Conservation (phyloP, 2,113 vertebrate genomes). For the Lophochroa leadbeateri region DNA sequence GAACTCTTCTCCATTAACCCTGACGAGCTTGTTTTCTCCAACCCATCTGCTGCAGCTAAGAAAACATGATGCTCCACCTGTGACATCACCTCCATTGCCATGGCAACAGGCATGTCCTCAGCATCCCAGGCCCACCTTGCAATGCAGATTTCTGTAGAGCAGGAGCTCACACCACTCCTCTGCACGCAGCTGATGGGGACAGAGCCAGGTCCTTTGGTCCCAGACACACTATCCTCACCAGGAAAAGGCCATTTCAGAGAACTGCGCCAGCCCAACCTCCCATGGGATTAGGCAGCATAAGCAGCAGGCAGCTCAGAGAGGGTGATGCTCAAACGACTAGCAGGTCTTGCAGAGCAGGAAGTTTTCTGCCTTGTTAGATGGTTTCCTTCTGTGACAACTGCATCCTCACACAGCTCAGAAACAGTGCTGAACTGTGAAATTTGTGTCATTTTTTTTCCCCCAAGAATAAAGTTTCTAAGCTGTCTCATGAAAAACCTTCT, state of each 20-base stretch:
- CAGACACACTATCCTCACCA: rapidly evolving
- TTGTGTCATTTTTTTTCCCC: rapidly evolving
- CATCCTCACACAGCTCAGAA: rapidly evolving
- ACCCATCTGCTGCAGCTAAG: neutral
- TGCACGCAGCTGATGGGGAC: rapidly evolving
- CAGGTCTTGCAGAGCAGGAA: neutral
- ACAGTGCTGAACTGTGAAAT: rapidly evolving
- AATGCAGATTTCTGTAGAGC: neutral
- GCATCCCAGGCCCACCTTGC: neutral
- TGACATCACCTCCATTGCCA: neutral
- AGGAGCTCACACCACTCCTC: too few relatives aligned
- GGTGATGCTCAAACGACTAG: too few relatives aligned
- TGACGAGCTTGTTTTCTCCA: neutral
- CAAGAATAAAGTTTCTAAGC: neutral
- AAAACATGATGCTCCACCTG: neutral
- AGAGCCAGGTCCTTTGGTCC: neutral
- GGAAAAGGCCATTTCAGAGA: neutral
- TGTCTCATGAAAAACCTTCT: neutral
- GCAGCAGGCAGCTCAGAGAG: neutral
- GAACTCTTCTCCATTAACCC: neutral
- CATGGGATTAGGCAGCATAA: neutral
- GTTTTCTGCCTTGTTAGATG: rapidly evolving
- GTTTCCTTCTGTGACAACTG: neutral
- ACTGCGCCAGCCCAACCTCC: neutral
- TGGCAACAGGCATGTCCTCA: neutral